phyloP scores from a whole-genome alignment of 2,888 invertebrate genomes.

The Candidula unifasciata region DNA sequence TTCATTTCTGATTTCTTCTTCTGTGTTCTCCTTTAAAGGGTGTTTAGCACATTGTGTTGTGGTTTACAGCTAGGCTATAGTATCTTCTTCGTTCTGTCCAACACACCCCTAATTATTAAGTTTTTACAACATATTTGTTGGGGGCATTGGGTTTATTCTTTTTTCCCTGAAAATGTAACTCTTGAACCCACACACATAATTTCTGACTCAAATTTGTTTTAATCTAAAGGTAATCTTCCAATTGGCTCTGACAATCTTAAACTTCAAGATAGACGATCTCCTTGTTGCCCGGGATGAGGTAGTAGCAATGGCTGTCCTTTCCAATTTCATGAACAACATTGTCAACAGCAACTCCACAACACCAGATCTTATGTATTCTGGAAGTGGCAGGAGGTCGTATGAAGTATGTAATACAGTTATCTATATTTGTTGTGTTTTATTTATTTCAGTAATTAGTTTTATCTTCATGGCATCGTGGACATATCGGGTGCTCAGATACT shows the following conservation, averaged over 20 bases:
- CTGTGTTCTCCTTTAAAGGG: too few species aligned
- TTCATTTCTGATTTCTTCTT: too few species aligned
- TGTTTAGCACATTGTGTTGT: too few species aligned
- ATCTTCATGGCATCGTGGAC: too few species aligned
- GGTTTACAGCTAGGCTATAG: too few species aligned
- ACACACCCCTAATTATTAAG: too few species aligned
- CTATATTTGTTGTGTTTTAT: background rate
- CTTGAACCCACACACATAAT: background rate
- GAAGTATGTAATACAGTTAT: background rate
- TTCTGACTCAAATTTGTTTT: slow-evolving; percentile 49
- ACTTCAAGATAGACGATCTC: slow-evolving; percentile 91
- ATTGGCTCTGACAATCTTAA: slow-evolving; percentile 93
- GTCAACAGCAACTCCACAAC: slow-evolving; percentile 70
- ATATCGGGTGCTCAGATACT: too few species aligned
- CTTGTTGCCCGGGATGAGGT: slow-evolving; percentile 93
- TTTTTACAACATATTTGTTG: too few species aligned
- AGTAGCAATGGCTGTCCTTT: slow-evolving; percentile 94
- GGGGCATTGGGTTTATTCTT: background rate
- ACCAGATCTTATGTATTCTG: slow-evolving; percentile 63
- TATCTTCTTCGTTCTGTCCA: too few species aligned
- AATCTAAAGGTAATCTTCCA: slow-evolving; percentile 87
- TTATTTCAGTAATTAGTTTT: background rate
- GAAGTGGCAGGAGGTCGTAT: background rate
- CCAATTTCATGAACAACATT: slow-evolving; percentile 85
- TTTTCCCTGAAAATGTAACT: background rate